Percentiles rank a stretch among this genome's conserved stretches.
Conservation (phyloP, 2,113 vertebrate species). For the Triplophysa dalaica region DNA sequence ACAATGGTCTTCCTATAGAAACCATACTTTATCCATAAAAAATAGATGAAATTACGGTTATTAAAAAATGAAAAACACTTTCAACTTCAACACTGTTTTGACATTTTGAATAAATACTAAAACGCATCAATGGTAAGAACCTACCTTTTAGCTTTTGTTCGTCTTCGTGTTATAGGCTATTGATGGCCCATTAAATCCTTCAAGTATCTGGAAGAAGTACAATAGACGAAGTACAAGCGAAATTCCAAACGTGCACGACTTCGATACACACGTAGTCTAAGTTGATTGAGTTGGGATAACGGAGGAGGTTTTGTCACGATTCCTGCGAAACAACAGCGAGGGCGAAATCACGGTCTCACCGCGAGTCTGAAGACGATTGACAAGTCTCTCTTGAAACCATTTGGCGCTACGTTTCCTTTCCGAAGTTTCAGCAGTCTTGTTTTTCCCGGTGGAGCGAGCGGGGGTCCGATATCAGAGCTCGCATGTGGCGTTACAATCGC, state of each 20-base stretch:
- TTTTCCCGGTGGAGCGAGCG: not conserved
- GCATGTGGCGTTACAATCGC: constrained; percentile 37
- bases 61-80: not conserved
- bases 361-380: constrained; percentile 2
- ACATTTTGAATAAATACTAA: not conserved
- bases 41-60: no score
- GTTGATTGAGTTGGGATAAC: not conserved
- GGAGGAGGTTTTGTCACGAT: constrained; percentile 24
- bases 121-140: not conserved
- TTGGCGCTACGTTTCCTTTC: constrained; percentile 15
- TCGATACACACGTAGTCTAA: not conserved
- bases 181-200: constrained; percentile 16
- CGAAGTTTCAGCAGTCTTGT: constrained; percentile 44
- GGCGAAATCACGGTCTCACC: constrained; percentile 17
- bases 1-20: no score
- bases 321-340: constrained; percentile 27
- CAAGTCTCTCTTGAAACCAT: constrained; percentile 22
- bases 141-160: not conserved
- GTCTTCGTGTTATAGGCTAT: not conserved
- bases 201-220: not conserved
- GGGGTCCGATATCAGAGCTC: not conserved
- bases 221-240: not conserved
- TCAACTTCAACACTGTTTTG: not conserved
- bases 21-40: no score
- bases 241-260: constrained; percentile 28